Percentiles rank a stretch among this genome's conserved stretches.
Conservation (phyloP, 2,797 vertebrate species). For the Mormyrus hasselquistii region DNA sequence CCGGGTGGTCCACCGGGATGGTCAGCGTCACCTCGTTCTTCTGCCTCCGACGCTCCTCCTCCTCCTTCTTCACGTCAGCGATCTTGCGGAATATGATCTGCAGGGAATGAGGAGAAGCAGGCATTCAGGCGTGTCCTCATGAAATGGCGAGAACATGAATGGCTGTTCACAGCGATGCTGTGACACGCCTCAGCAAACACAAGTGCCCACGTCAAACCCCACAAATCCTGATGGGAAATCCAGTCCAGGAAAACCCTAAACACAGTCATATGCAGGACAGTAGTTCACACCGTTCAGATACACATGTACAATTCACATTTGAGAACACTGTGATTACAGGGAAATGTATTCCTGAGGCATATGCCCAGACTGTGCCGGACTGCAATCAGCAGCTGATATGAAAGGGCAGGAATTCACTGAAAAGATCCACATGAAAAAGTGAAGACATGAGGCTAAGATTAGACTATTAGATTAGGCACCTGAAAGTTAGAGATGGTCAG, state of each 20-base stretch:
- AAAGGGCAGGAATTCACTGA: no score
- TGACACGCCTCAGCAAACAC: background rate
- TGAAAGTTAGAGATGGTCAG: background rate
- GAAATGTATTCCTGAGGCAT: background rate
- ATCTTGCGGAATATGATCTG: conserved; percentile 97
- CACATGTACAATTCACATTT: background rate
- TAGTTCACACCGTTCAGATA: background rate
- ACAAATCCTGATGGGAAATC: background rate
- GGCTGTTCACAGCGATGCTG: background rate
- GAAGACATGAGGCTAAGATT: background rate
- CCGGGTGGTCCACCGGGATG: conserved; percentile 92
- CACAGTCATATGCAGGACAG: background rate
- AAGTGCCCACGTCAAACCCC: background rate
- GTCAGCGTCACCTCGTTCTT: conserved; percentile 92
- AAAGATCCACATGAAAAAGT: background rate
- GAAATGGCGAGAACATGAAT: background rate
- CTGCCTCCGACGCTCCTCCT: conserved; percentile 82
- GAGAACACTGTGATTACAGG: background rate
- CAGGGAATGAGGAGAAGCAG: conserved; percentile 42
- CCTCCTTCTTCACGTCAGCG: conserved; percentile 91
- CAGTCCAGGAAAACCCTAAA: background rate
- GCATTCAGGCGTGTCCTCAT: background rate
- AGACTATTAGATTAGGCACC: background rate
- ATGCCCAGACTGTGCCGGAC: background rate
- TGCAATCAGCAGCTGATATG: background rate